These are phyloP conservation scores for Hoplodrina blanda DNA, from an alignment of 2,888 invertebrate species.

Conservation along the genomic window DNA sequence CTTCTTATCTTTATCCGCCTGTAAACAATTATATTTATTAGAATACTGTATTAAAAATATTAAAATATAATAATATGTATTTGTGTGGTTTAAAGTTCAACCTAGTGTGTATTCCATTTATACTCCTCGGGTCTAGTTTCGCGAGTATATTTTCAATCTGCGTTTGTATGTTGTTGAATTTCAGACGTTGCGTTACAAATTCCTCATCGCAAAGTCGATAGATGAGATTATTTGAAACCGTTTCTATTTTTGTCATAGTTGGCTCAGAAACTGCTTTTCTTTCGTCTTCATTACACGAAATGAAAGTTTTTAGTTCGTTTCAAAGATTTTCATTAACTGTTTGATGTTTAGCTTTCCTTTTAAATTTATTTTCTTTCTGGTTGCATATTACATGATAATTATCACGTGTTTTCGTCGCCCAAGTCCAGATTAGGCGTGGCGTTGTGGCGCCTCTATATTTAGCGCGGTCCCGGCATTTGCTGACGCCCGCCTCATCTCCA, in stretches of 20 bases:
- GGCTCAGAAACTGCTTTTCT: slow-evolving; percentile 7
- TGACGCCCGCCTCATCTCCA: slow-evolving; percentile 68
- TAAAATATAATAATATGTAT: not conserved
- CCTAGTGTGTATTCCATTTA: slow-evolving; percentile 43
- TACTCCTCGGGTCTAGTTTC: not conserved
- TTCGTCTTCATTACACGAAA: slow-evolving; percentile 1
- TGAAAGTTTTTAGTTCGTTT: slow-evolving; percentile 20
- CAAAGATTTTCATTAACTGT: slow-evolving; percentile 12
- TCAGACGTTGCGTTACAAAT: not conserved
- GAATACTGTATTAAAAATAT: not conserved
- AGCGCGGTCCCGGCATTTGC: slow-evolving; percentile 72
- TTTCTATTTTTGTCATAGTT: slow-evolving; percentile 14
- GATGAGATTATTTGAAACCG: slow-evolving; percentile 9
- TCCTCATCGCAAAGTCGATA: not conserved
- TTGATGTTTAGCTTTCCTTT: not conserved
- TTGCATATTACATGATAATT: slow-evolving; percentile 51
- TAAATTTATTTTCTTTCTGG: not conserved
- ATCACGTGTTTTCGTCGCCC: slow-evolving; percentile 66
- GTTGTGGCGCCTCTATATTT: slow-evolving; percentile 80
- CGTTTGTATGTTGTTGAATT: not conserved
- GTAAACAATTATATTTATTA: slow-evolving; percentile 56
- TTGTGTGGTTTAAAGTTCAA: slow-evolving; percentile 9
- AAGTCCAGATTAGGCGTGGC: slow-evolving; percentile 76
- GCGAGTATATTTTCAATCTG: not conserved
- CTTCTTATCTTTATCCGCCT: slow-evolving; percentile 99